phyloP scores from a whole-genome alignment of 1,140 invertebrate genomes.

The Amphibalanus amphitrite region DNA sequence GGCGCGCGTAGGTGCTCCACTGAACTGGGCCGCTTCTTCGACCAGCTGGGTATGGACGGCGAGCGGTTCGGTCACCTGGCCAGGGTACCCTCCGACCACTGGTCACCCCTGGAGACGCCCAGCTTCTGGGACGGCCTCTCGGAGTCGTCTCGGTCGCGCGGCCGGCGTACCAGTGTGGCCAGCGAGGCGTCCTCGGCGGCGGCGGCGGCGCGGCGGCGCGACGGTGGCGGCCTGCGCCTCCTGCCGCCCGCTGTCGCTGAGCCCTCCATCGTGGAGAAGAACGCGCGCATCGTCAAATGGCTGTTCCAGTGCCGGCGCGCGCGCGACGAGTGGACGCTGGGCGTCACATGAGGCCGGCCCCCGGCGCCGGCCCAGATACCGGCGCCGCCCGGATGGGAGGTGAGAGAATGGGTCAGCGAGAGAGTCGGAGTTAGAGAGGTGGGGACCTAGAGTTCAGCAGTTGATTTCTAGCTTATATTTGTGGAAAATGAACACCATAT shows the following conservation, averaged over 20 bases:
- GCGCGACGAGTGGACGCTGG: constrained; percentile 50
- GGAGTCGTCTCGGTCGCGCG: constrained; percentile 15
- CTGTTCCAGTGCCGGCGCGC: constrained; percentile 48
- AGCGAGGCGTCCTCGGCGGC: constrained; percentile 2
- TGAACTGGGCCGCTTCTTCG: constrained; percentile 69
- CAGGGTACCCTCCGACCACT: constrained; percentile 10
- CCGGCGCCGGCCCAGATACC: no score
- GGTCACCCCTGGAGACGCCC: neutral
- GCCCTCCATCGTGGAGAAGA: constrained; percentile 80
- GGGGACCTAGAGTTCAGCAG: no score
- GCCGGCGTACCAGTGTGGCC: constrained; percentile 8
- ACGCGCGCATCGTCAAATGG: constrained; percentile 92
- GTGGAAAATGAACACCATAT: no score
- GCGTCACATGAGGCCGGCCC: constrained; percentile 63
- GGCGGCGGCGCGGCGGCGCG: constrained; percentile 13
- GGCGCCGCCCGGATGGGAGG: constrained; percentile 4
- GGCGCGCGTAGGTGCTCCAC: constrained; percentile 11
- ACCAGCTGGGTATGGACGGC: constrained; percentile 63
- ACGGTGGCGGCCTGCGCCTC: constrained; percentile 14
- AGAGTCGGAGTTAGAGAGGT: no score
- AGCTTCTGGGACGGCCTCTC: constrained; percentile 17
- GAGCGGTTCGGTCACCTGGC: constrained; percentile 24
- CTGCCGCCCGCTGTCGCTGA: constrained; percentile 27
- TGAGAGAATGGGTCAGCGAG: no score
- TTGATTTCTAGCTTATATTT: no score